Conservation (phyloP, 1,140 invertebrate genomes). For the Macrosteles quadrilineatus region DNA sequence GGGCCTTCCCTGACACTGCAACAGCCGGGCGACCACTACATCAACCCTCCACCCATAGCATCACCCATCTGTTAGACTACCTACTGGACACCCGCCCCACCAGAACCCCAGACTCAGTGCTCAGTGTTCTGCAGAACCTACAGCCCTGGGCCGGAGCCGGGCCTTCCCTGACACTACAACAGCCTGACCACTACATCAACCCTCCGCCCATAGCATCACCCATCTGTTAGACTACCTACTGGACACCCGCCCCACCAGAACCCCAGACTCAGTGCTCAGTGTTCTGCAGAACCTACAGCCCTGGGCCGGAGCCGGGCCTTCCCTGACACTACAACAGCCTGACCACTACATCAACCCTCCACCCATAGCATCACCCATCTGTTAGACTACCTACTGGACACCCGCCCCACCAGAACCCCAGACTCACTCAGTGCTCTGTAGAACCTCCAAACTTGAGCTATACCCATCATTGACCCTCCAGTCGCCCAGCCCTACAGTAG, state of each 20-base stretch:
- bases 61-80: constrained; percentile 47
- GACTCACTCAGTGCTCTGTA: constrained; percentile 75
- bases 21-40: constrained; percentile 33
- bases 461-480: constrained; percentile 39
- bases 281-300: constrained; percentile 88
- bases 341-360: constrained; percentile 37
- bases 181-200: constrained; percentile 33
- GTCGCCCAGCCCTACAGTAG: constrained; percentile 33
- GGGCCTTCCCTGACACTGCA: constrained; percentile 23
- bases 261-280: constrained; percentile 58
- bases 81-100: constrained; percentile 52
- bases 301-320: constrained; percentile 65
- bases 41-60: constrained; percentile 43
- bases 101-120: constrained; percentile 53
- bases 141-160: constrained; percentile 79
- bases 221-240: constrained; percentile 42
- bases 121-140: constrained; percentile 82
- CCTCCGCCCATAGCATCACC: constrained; percentile 47
- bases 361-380: constrained; percentile 48
- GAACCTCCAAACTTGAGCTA: constrained; percentile 88
- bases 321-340: constrained; percentile 23
- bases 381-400: constrained; percentile 39
- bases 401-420: constrained; percentile 55
- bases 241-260: constrained; percentile 57
- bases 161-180: constrained; percentile 18